phyloP scores from a whole-genome alignment of 2,888 invertebrate species.

The Melipona bicolor region DNA sequence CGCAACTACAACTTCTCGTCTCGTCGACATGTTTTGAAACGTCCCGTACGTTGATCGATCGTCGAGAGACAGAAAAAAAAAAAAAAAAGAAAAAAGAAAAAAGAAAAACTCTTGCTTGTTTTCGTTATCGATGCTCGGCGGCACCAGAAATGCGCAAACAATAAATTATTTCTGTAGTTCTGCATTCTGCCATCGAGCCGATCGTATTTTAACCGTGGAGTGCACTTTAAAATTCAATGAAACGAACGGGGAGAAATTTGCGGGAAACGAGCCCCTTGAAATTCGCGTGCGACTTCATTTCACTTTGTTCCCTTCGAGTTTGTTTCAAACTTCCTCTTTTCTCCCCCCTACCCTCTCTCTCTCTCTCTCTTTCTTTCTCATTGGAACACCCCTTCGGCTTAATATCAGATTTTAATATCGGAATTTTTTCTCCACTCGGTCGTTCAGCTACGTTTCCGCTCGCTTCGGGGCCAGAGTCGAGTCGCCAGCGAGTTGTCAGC shows the following conservation, averaged over 20 bases:
- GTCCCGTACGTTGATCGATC: neutral
- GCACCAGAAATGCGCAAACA: neutral
- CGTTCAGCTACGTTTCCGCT: constrained; percentile 6
- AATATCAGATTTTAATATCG: constrained; percentile 43
- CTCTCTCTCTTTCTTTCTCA: neutral
- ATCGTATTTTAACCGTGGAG: neutral
- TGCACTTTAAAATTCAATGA: constrained; percentile 1
- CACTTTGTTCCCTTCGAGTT: constrained; percentile 5
- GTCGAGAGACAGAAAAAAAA: neutral
- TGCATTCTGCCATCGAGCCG: neutral
- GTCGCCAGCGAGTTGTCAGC: constrained; percentile 5
- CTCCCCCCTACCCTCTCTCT: too few relatives aligned
- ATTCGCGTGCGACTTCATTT: constrained; percentile 13
- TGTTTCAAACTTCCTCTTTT: constrained; percentile 5
- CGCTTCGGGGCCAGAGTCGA: constrained; percentile 5
- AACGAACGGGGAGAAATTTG: neutral
- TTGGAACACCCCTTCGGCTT: neutral
- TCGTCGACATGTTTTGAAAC: neutral
- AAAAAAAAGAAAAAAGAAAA: too few relatives aligned
- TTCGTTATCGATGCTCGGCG: constrained; percentile 21
- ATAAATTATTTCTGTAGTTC: neutral
- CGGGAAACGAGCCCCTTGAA: neutral
- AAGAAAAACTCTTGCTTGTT: too few relatives aligned
- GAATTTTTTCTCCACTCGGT: constrained; percentile 10
- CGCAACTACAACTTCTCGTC: neutral